Evolutionary conservation across 1,140 invertebrate species (phyloP).

Genomic region (Zaprionus davidi): DNA sequence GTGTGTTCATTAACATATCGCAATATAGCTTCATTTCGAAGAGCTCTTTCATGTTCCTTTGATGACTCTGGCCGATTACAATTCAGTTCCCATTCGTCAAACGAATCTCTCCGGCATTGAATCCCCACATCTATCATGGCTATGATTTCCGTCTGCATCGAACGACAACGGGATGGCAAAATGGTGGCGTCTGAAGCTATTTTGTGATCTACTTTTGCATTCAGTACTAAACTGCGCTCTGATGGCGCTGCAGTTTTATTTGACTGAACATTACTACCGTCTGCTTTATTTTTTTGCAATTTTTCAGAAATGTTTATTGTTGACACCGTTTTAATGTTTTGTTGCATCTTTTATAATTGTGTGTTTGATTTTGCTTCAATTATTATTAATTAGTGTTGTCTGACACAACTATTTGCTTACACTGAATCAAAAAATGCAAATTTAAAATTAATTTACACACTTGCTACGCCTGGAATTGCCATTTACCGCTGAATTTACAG

Average conservation of each 20-base stretch:
- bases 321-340: not conserved
- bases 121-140: constrained; percentile 15
- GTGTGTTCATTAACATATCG: constrained; percentile 52
- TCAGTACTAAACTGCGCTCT: not conserved
- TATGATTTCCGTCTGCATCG: constrained; percentile 31
- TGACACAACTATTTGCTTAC: too few species aligned
- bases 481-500: not conserved
- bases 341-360: constrained; percentile 9
- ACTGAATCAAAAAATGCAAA: too few species aligned
- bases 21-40: constrained; percentile 25
- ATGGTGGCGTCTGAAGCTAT: not conserved
- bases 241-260: not conserved
- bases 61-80: not conserved
- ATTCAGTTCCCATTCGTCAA: constrained; percentile 10
- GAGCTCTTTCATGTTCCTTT: not conserved
- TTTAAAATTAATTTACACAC: too few species aligned
- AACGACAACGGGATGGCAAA: constrained; percentile 19
- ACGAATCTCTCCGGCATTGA: constrained; percentile 39
- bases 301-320: not conserved
- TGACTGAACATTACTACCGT: not conserved
- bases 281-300: not conserved
- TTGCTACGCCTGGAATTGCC: not conserved
- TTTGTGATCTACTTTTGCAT: not conserved
- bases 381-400: not conserved
- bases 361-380: not conserved